Evolutionary conservation across 2,113 vertebrate genomes (phyloP), one percentile per base, ranked within the genome.

Genomic region (Pomatorhinus ruficollis): DNA sequence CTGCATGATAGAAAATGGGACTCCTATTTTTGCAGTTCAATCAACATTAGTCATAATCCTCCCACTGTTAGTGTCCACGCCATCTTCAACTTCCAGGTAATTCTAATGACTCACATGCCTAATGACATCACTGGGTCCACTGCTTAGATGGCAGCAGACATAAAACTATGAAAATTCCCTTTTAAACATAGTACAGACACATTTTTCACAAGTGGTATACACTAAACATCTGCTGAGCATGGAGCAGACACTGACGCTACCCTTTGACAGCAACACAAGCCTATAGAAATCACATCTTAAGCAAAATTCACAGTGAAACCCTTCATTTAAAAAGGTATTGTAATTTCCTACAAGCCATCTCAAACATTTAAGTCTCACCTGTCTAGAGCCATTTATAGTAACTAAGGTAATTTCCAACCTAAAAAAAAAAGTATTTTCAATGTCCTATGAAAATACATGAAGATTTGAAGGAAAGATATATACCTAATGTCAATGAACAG

Each of bases 1-100:
- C 40, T 35, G 45, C 13, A 56, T 0, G 0, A 64, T 0, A 80
- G 21, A 70, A 60, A 77, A 69, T 5, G 2, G 15, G 18, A 39
- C 52, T 72, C 35, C 15, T 24, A 27, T 45, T 56, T 52, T 24
- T 57, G 33, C 59, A 56, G 27, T 39, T 81, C 54, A 42, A 6
- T 28, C 23, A 76, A 71, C 16, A 31, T 33, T 22, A 70, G 15
- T 13, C 42, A 45, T 5, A 72, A 69, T 44, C 47, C 15, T 79
- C 31, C 24, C 33, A 71, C 47, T 50, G 27, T 15, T 25, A 33
- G 2, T 4, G 18, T 56, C n/a, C 39, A 30, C 18, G 18, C 5
- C 16, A 52, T 10, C 50, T 47, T 37, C 28, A 69, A 27, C 33
- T 47, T 69, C 23, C 27, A 40, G 9, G 10, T 64, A 31, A 68